These are phyloP conservation scores for Bovichtus variegatus DNA, from an alignment of 2,797 vertebrate genomes.

Conservation along the genomic window DNA sequence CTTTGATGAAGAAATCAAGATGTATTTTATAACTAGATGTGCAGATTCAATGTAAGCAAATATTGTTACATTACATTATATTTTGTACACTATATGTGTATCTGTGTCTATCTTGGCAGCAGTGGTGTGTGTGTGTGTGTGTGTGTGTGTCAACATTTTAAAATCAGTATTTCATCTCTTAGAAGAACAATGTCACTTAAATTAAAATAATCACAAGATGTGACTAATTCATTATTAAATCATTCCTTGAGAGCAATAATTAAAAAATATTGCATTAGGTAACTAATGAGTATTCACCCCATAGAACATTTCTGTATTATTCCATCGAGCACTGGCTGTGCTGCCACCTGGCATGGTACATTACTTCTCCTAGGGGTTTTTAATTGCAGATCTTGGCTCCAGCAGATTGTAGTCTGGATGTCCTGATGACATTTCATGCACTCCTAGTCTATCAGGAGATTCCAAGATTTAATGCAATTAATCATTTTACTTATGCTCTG, in stretches of 20 bases:
- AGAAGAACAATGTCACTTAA: not conserved
- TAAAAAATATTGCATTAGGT: not conserved
- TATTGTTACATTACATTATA: not conserved
- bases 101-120: too few species aligned
- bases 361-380: conserved; percentile 11
- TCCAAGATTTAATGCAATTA: conserved; percentile 9
- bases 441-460: not conserved
- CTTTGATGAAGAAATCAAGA: not conserved
- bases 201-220: not conserved
- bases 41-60: not conserved
- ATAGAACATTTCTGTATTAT: not conserved
- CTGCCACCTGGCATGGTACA: conserved; percentile 19
- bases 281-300: not conserved
- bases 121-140: not conserved
- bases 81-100: not conserved
- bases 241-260: not conserved
- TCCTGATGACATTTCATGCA: conserved; percentile 14
- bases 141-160: not conserved
- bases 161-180: not conserved
- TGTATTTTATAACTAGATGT: not conserved
- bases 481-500: not conserved
- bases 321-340: conserved; percentile 4
- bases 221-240: not conserved
- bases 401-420: conserved; percentile 1
- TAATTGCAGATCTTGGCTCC: conserved; percentile 33